Percentiles rank a stretch among this genome's conserved stretches.
Conservation (phyloP, 2,113 vertebrate genomes). For the Theropithecus gelada region DNA sequence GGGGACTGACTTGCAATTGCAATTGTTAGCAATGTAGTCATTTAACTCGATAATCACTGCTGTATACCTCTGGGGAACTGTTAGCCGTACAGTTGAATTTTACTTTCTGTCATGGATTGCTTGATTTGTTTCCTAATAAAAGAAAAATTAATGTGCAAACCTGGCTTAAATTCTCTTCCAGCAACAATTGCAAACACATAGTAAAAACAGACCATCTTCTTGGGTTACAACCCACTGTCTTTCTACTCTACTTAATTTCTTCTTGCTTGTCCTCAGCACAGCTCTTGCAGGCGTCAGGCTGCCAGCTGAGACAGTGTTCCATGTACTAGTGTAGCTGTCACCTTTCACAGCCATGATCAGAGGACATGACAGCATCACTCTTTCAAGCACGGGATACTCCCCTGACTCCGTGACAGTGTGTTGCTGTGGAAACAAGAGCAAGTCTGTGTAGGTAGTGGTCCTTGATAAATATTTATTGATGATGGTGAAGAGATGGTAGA, state of each 20-base stretch:
- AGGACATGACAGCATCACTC: slow-evolving; percentile 69
- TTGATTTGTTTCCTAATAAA: slow-evolving; percentile 81
- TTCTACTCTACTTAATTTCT: neutral
- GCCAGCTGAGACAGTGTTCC: neutral
- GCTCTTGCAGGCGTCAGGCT: neutral
- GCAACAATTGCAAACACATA: neutral
- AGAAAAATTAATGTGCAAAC: slow-evolving; percentile 79
- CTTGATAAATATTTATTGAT: slow-evolving; percentile 79
- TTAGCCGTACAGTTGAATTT: slow-evolving; percentile 77
- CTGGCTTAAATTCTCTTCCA: slow-evolving; percentile 45
- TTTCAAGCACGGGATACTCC: slow-evolving; percentile 72
- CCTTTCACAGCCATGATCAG: slow-evolving; percentile 72
- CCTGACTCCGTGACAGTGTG: slow-evolving; percentile 70
- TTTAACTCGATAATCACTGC: slow-evolving; percentile 82
- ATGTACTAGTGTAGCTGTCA: slow-evolving; percentile 50
- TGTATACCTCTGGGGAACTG: slow-evolving; percentile 77
- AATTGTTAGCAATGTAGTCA: slow-evolving; percentile 75
- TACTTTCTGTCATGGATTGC: slow-evolving; percentile 76
- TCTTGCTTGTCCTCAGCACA: neutral
- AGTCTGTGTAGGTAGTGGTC: slow-evolving; percentile 69
- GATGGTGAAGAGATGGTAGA: slow-evolving; percentile 56
- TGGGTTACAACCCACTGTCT: neutral
- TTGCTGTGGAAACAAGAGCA: slow-evolving; percentile 84
- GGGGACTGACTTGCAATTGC: slow-evolving; percentile 59
- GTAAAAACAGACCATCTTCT: neutral